Evolutionary conservation across 2,888 invertebrate species (phyloP).

Genomic region (Athrips mouffetella): DNA sequence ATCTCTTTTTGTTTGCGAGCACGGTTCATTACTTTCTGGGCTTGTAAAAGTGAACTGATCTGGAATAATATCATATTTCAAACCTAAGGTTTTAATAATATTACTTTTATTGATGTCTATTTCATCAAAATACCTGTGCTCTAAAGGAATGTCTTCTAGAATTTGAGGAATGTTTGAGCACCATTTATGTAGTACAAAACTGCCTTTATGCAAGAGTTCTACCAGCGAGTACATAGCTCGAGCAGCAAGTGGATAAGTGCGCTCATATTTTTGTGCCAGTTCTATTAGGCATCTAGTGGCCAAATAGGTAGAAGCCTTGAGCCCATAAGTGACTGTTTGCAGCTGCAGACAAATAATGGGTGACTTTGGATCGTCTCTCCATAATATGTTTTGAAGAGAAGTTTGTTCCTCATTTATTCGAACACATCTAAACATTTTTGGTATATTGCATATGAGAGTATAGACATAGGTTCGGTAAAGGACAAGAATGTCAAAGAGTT

Average conservation of each 20-base stretch:
- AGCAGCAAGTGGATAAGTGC: background rate
- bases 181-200: constrained; percentile 3
- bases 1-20: constrained; percentile 19
- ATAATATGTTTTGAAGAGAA: background rate
- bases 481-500: constrained; percentile 4
- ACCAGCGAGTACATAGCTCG: background rate
- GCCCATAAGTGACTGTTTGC: too few species aligned
- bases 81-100: constrained; percentile 17
- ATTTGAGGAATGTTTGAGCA: background rate
- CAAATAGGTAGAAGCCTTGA: background rate
- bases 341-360: background rate
- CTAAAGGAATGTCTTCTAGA: background rate
- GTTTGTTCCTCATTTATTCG: background rate
- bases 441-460: background rate
- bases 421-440: background rate
- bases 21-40: background rate
- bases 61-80: constrained; percentile 12
- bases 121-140: background rate
- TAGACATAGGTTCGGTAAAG: background rate
- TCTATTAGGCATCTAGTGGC: background rate
- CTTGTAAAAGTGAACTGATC: constrained; percentile 11
- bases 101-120: constrained; percentile 12
- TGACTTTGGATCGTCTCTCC: background rate
- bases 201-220: background rate
- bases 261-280: background rate